phyloP scores from a whole-genome alignment of 1,140 invertebrate species.

The Laupala kohalensis region DNA sequence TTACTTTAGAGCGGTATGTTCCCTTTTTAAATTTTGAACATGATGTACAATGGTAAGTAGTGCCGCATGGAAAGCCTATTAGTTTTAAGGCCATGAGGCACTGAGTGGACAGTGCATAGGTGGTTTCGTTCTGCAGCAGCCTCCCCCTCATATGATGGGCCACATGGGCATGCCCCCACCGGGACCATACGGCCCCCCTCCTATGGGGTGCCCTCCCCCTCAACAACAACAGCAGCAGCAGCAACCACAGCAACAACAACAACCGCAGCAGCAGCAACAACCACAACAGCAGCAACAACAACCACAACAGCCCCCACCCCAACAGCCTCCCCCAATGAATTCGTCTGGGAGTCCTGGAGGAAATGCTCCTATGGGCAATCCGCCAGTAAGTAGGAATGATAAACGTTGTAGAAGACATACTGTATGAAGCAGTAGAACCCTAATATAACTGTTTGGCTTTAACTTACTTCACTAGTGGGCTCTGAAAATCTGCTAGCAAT shows the following conservation, averaged over 20 bases:
- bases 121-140: conserved; percentile 1
- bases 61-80: neutral
- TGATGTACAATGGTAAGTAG: neutral
- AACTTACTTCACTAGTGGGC: no score
- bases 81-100: neutral
- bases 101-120: neutral
- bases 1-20: no score
- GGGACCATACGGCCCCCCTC: conserved; percentile 15
- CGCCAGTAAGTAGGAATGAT: conserved; percentile 3
- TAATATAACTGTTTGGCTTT: neutral
- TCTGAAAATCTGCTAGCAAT: neutral
- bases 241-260: conserved; percentile 12
- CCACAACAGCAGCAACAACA: conserved; percentile 14
- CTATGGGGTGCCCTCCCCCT: conserved; percentile 17
- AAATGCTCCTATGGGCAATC: conserved; percentile 4
- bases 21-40: no score
- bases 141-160: conserved; percentile 38
- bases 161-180: conserved; percentile 27
- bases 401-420: neutral
- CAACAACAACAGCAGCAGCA: conserved; percentile 12
- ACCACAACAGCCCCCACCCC: conserved; percentile 7
- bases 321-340: conserved; percentile 13
- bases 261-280: no score
- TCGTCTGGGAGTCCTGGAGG: conserved; percentile 6
- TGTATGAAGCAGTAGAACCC: neutral